These are phyloP conservation scores for Copsychus sechellarum DNA, from an alignment of 2,113 vertebrate species.

Conservation along the genomic window DNA sequence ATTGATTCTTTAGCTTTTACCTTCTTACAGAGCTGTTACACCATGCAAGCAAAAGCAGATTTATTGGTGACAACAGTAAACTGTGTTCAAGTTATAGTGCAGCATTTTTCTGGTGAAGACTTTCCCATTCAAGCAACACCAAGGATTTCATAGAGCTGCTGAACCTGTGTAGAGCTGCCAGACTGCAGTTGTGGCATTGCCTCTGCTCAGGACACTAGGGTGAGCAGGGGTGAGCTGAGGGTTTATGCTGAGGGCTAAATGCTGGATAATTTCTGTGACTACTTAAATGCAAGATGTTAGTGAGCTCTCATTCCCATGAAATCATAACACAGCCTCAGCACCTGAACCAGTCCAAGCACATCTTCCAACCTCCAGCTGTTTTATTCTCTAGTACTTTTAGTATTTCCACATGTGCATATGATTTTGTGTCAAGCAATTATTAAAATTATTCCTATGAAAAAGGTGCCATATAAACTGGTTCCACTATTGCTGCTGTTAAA, in stretches of 20 bases:
- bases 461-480: background rate
- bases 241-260: background rate
- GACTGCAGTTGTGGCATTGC: background rate
- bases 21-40: background rate
- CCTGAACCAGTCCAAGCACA: background rate
- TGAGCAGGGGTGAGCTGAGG: background rate
- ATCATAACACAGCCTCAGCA: background rate
- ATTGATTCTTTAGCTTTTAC: background rate
- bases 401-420: background rate
- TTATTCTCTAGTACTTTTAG: background rate
- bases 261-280: background rate
- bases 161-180: background rate
- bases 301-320: background rate
- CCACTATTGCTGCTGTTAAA: background rate
- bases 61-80: background rate
- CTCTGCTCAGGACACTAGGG: background rate
- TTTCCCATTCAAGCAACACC: background rate
- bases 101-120: background rate
- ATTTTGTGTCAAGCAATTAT: background rate
- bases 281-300: background rate
- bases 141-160: background rate
- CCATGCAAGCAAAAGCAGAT: background rate
- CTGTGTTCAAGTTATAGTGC: accelerated
- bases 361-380: background rate
- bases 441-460: background rate